A percentile compares a stretch with the other conserved stretches of the same genome.
These are phyloP conservation scores for Plagodis pulveraria DNA, from an alignment of 2,888 invertebrate species.

Conservation along the genomic window DNA sequence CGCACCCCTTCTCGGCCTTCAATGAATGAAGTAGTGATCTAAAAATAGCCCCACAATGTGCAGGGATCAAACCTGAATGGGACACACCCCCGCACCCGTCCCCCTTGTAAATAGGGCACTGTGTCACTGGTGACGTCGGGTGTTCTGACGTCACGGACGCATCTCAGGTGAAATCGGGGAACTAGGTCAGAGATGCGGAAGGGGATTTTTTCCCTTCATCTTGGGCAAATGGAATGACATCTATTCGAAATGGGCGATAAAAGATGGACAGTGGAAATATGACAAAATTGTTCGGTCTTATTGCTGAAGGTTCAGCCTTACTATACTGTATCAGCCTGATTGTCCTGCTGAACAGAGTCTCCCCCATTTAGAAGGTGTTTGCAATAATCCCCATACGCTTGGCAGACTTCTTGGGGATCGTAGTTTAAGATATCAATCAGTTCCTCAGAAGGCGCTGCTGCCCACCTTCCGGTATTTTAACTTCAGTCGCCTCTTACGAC, in stretches of 20 bases:
- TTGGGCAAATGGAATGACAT: constrained; percentile 9
- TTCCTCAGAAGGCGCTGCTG: too few relatives aligned
- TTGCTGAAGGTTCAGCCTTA: too few relatives aligned
- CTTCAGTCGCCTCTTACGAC: too few relatives aligned
- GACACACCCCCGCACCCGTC: constrained; percentile 49
- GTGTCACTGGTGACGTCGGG: constrained; percentile 73
- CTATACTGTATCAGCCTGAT: too few relatives aligned
- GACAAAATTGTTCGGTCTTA: background rate
- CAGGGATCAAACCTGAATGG: constrained; percentile 76
- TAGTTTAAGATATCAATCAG: too few relatives aligned
- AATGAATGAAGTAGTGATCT: constrained; percentile 76
- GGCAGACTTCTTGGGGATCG: too few relatives aligned
- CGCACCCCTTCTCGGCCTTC: constrained; percentile 48
- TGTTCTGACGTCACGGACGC: constrained; percentile 68
- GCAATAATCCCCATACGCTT: too few relatives aligned
- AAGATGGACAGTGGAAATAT: background rate
- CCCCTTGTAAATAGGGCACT: constrained; percentile 67
- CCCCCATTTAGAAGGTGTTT: too few relatives aligned
- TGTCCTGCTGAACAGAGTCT: too few relatives aligned
- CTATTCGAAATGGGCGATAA: constrained; percentile 9
- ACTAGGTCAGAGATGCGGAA: constrained; percentile 50
- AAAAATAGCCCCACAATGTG: constrained; percentile 65
- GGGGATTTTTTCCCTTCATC: constrained; percentile 21
- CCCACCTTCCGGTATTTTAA: too few relatives aligned
- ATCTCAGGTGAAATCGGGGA: constrained; percentile 60